Conservation (phyloP, 2,113 vertebrate species). For the Oenanthe melanoleuca region DNA sequence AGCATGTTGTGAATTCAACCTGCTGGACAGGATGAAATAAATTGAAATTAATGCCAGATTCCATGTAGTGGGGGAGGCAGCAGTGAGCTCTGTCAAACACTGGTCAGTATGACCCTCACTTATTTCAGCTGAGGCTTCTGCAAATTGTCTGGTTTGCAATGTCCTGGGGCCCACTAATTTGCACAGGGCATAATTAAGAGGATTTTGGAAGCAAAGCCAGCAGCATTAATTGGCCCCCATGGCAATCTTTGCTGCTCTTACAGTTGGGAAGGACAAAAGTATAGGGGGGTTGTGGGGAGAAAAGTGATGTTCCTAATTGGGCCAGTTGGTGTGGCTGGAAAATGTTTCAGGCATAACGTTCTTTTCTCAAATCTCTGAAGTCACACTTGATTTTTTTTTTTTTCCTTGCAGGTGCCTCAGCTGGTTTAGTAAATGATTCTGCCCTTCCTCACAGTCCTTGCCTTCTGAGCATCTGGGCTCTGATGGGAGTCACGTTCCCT, state of each 20-base stretch:
- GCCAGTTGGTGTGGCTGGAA: not conserved
- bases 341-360: not conserved
- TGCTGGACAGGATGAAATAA: not conserved
- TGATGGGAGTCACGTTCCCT: fast-evolving
- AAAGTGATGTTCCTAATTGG: not conserved
- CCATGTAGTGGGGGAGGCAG: not conserved
- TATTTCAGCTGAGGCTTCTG: not conserved
- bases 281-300: not conserved
- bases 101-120: fast-evolving
- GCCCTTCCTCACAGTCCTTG: not conserved
- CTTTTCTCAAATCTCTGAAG: not conserved
- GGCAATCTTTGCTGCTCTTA: not conserved
- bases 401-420: not conserved
- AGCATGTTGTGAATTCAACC: not conserved
- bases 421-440: not conserved
- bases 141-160: not conserved
- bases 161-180: not conserved
- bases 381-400: not conserved
- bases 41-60: not conserved
- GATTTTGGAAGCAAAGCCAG: not conserved
- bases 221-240: not conserved
- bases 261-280: not conserved
- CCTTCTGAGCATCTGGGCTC: not conserved
- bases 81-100: not conserved
- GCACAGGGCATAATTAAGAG: not conserved